Base-by-base conservation (phyloP, 2,113 vertebrate species). In the Thymallus thymallus region DNA sequence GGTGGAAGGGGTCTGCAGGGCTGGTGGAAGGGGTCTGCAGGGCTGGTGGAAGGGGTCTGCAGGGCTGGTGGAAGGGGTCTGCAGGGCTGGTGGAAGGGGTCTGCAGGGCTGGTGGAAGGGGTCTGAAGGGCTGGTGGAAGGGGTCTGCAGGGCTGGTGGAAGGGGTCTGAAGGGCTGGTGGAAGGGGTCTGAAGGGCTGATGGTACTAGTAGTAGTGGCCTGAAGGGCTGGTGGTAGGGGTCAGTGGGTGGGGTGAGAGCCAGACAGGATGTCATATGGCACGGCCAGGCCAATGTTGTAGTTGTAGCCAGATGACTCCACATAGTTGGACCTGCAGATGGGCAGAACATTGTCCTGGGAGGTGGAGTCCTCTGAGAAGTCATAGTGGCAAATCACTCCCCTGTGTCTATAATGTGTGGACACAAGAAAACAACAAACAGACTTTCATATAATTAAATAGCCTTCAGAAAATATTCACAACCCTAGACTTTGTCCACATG, bases 271-370 rank as follows among this genome's bases (percentile, higher is more conserved):
- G 80, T 97, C 96, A 0, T 94, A 95, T 23, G 96, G 97, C 77
- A 96, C 87, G 0, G 93, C 78, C 12, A 98, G 94, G n/a, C 93
- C 86, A 0, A 98, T 95, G 91, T 97, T 96, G 82, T 96, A 98
- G 93, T 85, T 96, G 88, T 95, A 95, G 0, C 95, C 94, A 0
- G 85, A 75, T 6, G 85, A 68, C 69, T 93, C 88, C 0, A 71
- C 84, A 63, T 94, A 95, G 85, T 94, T 86, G 0, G 95, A 95
- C 74, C 95, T 94, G 90, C 96, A 99, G 86, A 98, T 94, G 22
- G 97, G 96, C 2, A 98, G 92, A 6, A 96, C 3, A 6, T 95
- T 93, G 18, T 94, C 94, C 9, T 80, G 91, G 0, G 92, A 84
- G 82, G 89, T 16, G 24, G 87, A 86, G 41, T 97, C 95, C 82